phyloP scores from a whole-genome alignment of 2,888 invertebrate genomes.

The Hyposoter didymator region DNA sequence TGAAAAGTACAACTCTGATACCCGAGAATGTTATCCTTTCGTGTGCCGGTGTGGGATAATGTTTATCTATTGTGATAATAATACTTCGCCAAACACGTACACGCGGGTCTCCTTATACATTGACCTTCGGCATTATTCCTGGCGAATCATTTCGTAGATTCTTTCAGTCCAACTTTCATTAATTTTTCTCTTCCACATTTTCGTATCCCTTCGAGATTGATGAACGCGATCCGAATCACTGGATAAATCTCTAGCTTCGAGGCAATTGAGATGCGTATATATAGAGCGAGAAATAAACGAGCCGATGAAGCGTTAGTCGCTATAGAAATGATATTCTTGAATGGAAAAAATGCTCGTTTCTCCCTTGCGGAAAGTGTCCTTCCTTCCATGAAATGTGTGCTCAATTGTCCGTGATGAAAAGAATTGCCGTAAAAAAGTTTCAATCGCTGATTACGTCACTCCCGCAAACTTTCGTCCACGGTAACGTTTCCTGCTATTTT shows the following conservation, averaged over 20 bases:
- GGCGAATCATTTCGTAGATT: constrained; percentile 18
- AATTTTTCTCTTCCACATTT: constrained; percentile 10
- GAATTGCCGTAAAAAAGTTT: constrained; percentile 75
- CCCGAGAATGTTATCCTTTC: constrained; percentile 27
- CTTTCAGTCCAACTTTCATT: constrained; percentile 1
- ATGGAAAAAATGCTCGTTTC: constrained; percentile 21
- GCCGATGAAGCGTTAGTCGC: constrained; percentile 4
- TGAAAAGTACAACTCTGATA: constrained; percentile 33
- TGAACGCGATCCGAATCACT: not conserved
- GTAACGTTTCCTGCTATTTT: not conserved
- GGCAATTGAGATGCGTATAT: not conserved
- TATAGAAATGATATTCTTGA: constrained; percentile 20
- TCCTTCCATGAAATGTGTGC: constrained; percentile 69
- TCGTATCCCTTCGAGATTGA: constrained; percentile 31
- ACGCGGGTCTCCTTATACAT: not conserved
- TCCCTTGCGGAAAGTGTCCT: constrained; percentile 25
- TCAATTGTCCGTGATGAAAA: constrained; percentile 74
- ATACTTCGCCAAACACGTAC: not conserved
- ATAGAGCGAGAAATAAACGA: not conserved
- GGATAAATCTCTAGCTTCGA: not conserved
- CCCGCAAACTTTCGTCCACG: constrained; percentile 18
- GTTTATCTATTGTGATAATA: constrained; percentile 20
- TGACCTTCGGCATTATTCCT: not conserved
- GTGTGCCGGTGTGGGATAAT: constrained; percentile 8
- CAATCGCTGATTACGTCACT: constrained; percentile 77